Evolutionary conservation across 1,140 invertebrate species (phyloP), one percentile per base, ranked within the genome.

Genomic region (Drosophila biarmipes): DNA sequence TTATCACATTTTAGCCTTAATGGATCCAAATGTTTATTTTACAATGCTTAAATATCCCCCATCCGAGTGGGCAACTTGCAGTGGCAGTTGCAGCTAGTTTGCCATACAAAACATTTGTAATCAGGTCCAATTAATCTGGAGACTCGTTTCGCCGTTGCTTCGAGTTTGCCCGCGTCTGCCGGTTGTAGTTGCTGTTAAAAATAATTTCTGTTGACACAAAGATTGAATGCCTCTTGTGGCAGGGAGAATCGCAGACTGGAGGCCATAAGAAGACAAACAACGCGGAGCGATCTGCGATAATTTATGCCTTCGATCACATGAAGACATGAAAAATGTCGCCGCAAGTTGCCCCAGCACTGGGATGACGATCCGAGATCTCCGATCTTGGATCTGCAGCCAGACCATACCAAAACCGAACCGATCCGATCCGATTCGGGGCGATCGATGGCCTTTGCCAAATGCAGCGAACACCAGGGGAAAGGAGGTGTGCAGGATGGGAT

Each of bases 171-270:
- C 38, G 48, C n/a, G 40, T 46, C 71, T 52, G 35, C 57, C 43
- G 46, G 77, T 61, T 72, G 78, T 64, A 76, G 64, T 72, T 81
- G 84, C 73, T 87, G 79, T 87, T 87, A 87, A 87, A 87, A 87
- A 87, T 87, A 87, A 87, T 87, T 87, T 87, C 79, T 87, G 84
- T 87, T 89, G 84, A 87, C 84, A 87, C 84, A 87, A 87, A 87
- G 84, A 87, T 87, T 87, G 84, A 87, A 87, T 79, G 84, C 84
- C 79, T 64, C 64, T 53, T 52, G 48, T 10, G 52, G 69, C 38
- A 57, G 46, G 31, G 15, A 42, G 55, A 37, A 35, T 38, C 40
- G 27, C 21, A 46, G 58, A 63, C 12, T 45, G 17, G 31, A 37
- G 40, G n/a, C 66, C 63, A 68, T 56, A 69, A 69, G 64, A 55